Conservation (phyloP, 1,140 invertebrate genomes). For the Sinonovacula constricta region DNA sequence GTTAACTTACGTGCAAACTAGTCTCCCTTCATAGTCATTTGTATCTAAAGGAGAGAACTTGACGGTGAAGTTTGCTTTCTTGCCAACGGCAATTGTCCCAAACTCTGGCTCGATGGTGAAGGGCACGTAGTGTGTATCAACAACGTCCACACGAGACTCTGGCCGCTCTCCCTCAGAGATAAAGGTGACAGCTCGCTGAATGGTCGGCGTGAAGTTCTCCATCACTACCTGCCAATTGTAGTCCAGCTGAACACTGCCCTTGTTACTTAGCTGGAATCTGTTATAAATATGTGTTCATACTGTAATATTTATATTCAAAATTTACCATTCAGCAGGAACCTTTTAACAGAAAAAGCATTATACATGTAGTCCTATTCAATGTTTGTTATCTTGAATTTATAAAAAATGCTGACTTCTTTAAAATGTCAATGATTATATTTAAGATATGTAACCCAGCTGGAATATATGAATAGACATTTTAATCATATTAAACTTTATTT, state of each 20-base stretch:
- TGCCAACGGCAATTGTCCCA: constrained; percentile 73
- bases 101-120: constrained; percentile 75
- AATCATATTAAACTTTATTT: not conserved
- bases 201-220: constrained; percentile 73
- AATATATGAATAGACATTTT: not conserved
- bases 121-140: constrained; percentile 73
- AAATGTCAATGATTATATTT: no score
- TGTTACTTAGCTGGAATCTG: constrained; percentile 74
- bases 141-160: constrained; percentile 66
- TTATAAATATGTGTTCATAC: no score
- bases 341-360: no score
- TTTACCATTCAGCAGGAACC: no score
- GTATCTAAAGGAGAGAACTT: constrained; percentile 79
- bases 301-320: no score
- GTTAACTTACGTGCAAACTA: constrained; percentile 75
- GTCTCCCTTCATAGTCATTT: constrained; percentile 76
- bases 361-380: no score
- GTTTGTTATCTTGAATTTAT: no score
- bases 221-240: constrained; percentile 77
- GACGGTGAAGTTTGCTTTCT: constrained; percentile 70
- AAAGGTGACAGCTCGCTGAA: constrained; percentile 73
- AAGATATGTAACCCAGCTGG: no score
- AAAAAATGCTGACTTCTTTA: no score
- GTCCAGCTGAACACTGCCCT: constrained; percentile 74
- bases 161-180: constrained; percentile 69